A percentile compares a stretch with the other conserved stretches of the same genome.
Evolutionary conservation across 2,888 invertebrate genomes (phyloP).

Genomic region (Axea sp.): DNA sequence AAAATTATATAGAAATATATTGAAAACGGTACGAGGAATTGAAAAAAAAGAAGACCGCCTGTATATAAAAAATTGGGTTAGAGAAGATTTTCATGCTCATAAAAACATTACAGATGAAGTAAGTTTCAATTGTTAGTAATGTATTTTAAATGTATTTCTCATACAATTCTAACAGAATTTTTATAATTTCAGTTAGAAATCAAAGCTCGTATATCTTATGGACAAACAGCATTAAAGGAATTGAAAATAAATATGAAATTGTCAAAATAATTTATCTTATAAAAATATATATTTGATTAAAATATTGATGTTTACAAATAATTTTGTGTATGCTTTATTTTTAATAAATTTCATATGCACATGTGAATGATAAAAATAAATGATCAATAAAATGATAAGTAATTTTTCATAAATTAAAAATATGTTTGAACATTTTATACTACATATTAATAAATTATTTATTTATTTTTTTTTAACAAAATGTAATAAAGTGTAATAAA

Average conservation of each 20-base stretch:
- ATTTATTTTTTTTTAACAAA: too few relatives aligned
- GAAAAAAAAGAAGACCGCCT: conserved; percentile 83
- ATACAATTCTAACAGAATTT: neutral
- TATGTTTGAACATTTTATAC: too few relatives aligned
- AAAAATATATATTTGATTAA: neutral
- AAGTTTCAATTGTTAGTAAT: conserved; percentile 65
- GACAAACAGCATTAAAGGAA: conserved; percentile 85
- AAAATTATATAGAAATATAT: conserved; percentile 87
- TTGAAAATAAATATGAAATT: conserved; percentile 84
- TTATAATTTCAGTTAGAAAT: conserved; percentile 80
- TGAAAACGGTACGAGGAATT: conserved; percentile 84
- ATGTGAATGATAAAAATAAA: too few relatives aligned
- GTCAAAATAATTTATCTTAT: conserved; percentile 78
- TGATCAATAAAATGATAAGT: too few relatives aligned
- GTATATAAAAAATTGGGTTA: conserved; percentile 87
- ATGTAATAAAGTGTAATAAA: too few relatives aligned
- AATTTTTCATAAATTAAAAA: too few relatives aligned
- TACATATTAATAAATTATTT: too few relatives aligned
- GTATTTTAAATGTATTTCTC: neutral
- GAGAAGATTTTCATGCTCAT: conserved; percentile 87
- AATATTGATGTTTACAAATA: too few relatives aligned
- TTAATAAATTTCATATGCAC: too few relatives aligned
- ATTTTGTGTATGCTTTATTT: too few relatives aligned
- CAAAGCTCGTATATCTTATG: conserved; percentile 86
- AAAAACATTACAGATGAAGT: conserved; percentile 86